phyloP scores from a whole-genome alignment of 1,140 invertebrate genomes.

The Drosophila seguyi region DNA sequence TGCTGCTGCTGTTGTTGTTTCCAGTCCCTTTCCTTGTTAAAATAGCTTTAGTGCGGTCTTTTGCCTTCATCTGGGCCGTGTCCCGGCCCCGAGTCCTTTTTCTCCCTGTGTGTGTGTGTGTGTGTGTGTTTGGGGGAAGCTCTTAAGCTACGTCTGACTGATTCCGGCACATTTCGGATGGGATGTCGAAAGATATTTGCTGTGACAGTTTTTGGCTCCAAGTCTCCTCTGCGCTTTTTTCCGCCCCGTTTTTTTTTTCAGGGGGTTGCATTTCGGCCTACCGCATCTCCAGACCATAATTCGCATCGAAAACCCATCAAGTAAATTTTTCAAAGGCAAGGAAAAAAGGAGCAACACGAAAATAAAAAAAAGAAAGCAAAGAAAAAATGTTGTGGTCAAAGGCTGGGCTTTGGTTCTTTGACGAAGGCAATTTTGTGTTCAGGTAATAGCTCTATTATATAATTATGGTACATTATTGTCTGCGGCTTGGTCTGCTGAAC shows the following conservation, averaged over 20 bases:
- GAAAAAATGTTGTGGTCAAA: slow-evolving; percentile 47
- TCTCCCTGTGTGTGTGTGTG: slow-evolving; percentile 18
- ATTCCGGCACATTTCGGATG: slow-evolving; percentile 64
- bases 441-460: slow-evolving; percentile 79
- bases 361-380: neutral
- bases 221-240: slow-evolving; percentile 22
- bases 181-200: slow-evolving; percentile 66
- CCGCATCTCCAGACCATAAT: slow-evolving; percentile 37
- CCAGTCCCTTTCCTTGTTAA: slow-evolving; percentile 79
- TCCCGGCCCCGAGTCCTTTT: slow-evolving; percentile 50
- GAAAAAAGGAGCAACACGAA: slow-evolving; percentile 7
- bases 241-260: slow-evolving; percentile 1
- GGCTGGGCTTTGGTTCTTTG: slow-evolving; percentile 48
- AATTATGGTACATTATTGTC: slow-evolving; percentile 80
- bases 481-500: slow-evolving; percentile 47
- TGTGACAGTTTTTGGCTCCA: slow-evolving; percentile 68
- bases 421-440: slow-evolving; percentile 63
- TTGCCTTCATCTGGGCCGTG: slow-evolving; percentile 51
- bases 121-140: slow-evolving; percentile 34
- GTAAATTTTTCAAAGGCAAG: slow-evolving; percentile 29
- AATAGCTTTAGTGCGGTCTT: slow-evolving; percentile 71
- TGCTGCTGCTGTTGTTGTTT: slow-evolving; percentile 49
- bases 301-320: slow-evolving; percentile 74
- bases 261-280: slow-evolving; percentile 32
- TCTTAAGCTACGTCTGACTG: slow-evolving; percentile 70